Evolutionary conservation across 2,797 vertebrate genomes (phyloP).

Genomic region (Scleropages formosus): DNA sequence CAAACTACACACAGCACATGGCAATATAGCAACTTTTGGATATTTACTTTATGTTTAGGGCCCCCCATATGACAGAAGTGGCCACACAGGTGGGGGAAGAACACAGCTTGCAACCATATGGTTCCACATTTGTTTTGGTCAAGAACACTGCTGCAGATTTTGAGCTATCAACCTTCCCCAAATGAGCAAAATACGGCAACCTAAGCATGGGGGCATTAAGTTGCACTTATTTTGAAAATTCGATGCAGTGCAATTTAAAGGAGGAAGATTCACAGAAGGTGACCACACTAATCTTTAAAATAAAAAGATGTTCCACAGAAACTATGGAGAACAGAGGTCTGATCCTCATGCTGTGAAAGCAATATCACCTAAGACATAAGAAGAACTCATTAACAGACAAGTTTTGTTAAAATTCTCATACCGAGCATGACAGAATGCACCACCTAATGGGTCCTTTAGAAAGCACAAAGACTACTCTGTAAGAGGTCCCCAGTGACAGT

Average conservation of each 20-base stretch:
- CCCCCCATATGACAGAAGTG: too few species aligned
- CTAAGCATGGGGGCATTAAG: neutral
- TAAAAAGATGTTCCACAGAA: neutral
- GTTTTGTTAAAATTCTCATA: neutral
- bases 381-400: constrained; percentile 20
- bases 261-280: neutral
- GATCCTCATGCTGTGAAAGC: constrained; percentile 12
- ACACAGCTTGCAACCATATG: neutral
- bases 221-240: neutral
- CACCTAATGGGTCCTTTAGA: neutral
- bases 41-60: too few species aligned
- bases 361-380: constrained; percentile 1
- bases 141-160: neutral
- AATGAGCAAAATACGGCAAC: neutral
- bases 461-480: neutral
- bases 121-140: neutral
- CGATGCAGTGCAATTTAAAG: neutral
- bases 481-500: constrained; percentile 4
- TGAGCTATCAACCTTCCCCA: neutral
- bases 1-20: too few species aligned
- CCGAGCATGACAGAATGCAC: neutral
- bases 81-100: neutral
- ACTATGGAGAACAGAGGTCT: neutral
- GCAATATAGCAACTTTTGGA: too few species aligned
- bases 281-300: neutral